Conservation (phyloP, 2,113 vertebrate species). For the Aviceda subcristata region DNA sequence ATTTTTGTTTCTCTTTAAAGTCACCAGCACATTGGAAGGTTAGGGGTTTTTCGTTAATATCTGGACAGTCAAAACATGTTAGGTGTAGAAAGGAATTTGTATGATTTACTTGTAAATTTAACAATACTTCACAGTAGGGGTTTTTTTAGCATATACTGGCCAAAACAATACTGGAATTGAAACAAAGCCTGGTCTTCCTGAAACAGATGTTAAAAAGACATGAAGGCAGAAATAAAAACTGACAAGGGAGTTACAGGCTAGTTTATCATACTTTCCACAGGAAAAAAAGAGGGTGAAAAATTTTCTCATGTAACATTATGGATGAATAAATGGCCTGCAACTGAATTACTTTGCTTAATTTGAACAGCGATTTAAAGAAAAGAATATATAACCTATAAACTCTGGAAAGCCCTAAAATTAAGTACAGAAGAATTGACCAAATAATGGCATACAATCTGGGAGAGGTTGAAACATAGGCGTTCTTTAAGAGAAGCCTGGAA, state of each 20-base stretch:
- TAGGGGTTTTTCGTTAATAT: not conserved
- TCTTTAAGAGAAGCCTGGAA: not conserved
- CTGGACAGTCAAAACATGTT: not conserved
- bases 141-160: not conserved
- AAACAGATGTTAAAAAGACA: not conserved
- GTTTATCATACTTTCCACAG: not conserved
- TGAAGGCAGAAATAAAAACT: not conserved
- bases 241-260: not conserved
- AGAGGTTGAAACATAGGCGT: not conserved
- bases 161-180: not conserved
- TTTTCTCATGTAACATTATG: not conserved
- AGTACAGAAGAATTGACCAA: not conserved
- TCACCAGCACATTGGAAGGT: not conserved
- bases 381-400: not conserved
- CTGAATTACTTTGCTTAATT: not conserved
- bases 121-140: not conserved
- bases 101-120: not conserved
- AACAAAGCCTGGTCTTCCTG: not conserved
- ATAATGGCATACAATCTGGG: not conserved
- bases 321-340: not conserved
- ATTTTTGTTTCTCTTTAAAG: not conserved
- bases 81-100: not conserved
- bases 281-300: not conserved
- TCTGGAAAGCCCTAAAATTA: not conserved
- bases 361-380: not conserved